Base-by-base conservation (phyloP, 2,888 invertebrate genomes). In the Lasius fuliginosus region DNA sequence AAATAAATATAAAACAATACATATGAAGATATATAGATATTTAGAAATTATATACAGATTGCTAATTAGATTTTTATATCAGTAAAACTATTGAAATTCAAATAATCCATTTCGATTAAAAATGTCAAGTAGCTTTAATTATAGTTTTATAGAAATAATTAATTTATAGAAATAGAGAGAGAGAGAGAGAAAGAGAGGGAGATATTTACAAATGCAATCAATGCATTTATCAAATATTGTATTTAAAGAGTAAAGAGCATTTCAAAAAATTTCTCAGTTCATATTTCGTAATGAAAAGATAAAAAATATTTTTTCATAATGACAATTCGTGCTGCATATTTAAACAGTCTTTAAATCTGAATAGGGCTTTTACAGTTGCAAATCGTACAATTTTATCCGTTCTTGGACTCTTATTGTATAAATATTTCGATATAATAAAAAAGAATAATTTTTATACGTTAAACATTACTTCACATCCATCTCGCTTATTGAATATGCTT, bases 401-500 rank as follows among this genome's bases (percentile, higher is more conserved):
- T 33, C 4, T 62, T 75, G 23, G n/a, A 33, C 11, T 75, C 33
- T 3, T 60, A 30, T 1, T 6, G 27, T 53, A 46, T 30, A 8
- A 30, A 33, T 33, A 62, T 75, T 46, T 46, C 1, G 18, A 3
- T 23, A 23, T 23, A 23, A 46, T 12, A 15, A 15, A 62, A 30
- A 62, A 3, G 2, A n/a, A n/a, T 62, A 15, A 49, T 49, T 23
- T 75, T 75, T 30, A 11, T 8, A 23, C n/a, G 5, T 74, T 75
- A 46, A 62, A 56, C 15, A 40, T 15, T 60, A 18, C 15, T 62
- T 62, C 15, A 49, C 11, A 49, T 33, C 1, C 15, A 46, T 62
- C 23, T 49, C 33, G 46, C 33, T 75, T 75, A 62, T 75, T 46
- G 49, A 62, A 64, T 64, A 36, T 62, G 46, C 46, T 49, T 30